Evolutionary conservation across 2,888 invertebrate genomes (phyloP), one percentile per base, ranked within the genome.

Genomic region (Megalurothrips usitatus): DNA sequence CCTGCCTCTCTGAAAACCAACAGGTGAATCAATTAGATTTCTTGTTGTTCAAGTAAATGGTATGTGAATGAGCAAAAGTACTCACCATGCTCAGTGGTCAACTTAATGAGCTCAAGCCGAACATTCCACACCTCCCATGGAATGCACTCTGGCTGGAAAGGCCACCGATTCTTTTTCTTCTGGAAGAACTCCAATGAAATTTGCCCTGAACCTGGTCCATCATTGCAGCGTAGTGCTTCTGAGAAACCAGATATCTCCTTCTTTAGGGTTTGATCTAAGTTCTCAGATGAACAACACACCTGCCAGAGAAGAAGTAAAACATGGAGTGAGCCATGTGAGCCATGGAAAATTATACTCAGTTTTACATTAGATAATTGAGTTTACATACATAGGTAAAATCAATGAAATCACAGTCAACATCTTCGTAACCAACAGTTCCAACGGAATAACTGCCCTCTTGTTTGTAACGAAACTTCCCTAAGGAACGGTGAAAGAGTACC

Each of bases 101-200:
- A 90, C 85, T 94, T 93, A 47, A 96, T 93, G 68, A 98, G 90
- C 87, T 98, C 96, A 84, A 99, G 90, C 85, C 95, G 93, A 10
- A 99, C 92, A 58, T 97, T 98, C 99, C 99, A 99, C 81, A 98
- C 96, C 87, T 99, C 99, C 99, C 99, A 99, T 0, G 98, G 97
- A 85, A 96, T 95, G 86, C 94, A 94, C 86, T 98, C 98, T 11
- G 94, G 92, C 84, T 93, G 92, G 87, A 98, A 96, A 48, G 94
- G 92, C 97, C 98, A 98, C 81, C 95, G 92, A 81, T 92, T 93
- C 85, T 94, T 94, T 84, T 96, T 95, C 88, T 93, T 94, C 87
- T 97, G 96, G 89, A 95, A 98, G 89, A 98, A 98, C 88, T 98
- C 98, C 84, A 98, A 90, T 82, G 95, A 95, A 84, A 98, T 98